These are phyloP conservation scores for Philonicus albiceps DNA, from an alignment of 2,888 invertebrate genomes.

Conservation along the genomic window DNA sequence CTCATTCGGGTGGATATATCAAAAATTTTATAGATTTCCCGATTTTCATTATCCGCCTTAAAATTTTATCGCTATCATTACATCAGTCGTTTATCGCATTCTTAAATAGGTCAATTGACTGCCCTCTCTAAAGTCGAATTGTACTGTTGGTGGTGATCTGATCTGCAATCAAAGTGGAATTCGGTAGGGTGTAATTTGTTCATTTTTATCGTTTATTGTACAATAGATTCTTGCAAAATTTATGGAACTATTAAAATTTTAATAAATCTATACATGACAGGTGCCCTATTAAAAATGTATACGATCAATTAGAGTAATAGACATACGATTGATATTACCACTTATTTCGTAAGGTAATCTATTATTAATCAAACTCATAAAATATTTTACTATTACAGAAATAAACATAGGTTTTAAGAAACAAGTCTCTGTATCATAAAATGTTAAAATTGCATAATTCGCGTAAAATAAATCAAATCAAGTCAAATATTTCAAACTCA, in stretches of 20 bases:
- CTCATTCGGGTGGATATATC: background rate
- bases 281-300: background rate
- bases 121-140: background rate
- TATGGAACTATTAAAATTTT: background rate
- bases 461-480: no score
- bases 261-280: background rate
- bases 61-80: background rate
- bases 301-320: background rate
- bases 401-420: background rate
- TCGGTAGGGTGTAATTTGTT: background rate
- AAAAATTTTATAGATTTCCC: background rate
- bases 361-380: background rate
- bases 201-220: background rate
- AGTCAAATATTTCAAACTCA: no score
- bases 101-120: background rate
- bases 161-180: background rate
- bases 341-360: background rate
- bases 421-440: background rate
- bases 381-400: background rate
- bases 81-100: background rate
- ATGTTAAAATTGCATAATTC: no score
- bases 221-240: background rate
- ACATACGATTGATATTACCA: background rate
- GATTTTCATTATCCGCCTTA: background rate
- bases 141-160: background rate